Percentiles rank a stretch among this genome's conserved stretches.
These are phyloP conservation scores for Serrognathus titanus DNA, from an alignment of 2,888 invertebrate genomes.

Conservation along the genomic window DNA sequence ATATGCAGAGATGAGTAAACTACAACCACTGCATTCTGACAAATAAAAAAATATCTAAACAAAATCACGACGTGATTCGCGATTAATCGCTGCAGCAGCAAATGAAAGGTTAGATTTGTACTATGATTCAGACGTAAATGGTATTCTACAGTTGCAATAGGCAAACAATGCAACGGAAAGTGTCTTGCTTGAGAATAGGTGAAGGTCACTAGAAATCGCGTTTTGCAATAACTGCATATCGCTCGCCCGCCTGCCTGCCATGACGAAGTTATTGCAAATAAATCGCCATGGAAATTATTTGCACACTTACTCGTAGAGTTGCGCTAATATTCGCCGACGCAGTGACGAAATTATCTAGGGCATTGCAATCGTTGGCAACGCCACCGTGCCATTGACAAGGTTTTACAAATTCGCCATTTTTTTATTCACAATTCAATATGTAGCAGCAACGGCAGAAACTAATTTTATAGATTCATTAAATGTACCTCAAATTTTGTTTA, in stretches of 20 bases:
- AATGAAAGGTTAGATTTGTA: neutral
- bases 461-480: no score
- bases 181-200: constrained; percentile 22
- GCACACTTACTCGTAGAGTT: constrained; percentile 8
- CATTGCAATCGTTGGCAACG: constrained; percentile 3
- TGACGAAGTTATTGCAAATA: constrained; percentile 4
- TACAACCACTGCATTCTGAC: no score
- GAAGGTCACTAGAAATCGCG: constrained; percentile 21
- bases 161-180: constrained; percentile 20
- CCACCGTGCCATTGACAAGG: no score
- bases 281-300: constrained; percentile 5
- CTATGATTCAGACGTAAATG: neutral
- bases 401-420: no score
- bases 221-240: constrained; percentile 20
- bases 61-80: neutral
- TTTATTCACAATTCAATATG: no score
- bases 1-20: no score
- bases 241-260: neutral
- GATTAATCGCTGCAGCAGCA: neutral
- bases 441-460: no score
- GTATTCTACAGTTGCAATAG: neutral
- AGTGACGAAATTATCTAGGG: constrained; percentile 13
- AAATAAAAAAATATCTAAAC: no score
- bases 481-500: no score
- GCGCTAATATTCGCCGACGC: constrained; percentile 10